These are phyloP conservation scores for Nomada fabriciana DNA, from an alignment of 2,888 invertebrate genomes.

Conservation along the genomic window DNA sequence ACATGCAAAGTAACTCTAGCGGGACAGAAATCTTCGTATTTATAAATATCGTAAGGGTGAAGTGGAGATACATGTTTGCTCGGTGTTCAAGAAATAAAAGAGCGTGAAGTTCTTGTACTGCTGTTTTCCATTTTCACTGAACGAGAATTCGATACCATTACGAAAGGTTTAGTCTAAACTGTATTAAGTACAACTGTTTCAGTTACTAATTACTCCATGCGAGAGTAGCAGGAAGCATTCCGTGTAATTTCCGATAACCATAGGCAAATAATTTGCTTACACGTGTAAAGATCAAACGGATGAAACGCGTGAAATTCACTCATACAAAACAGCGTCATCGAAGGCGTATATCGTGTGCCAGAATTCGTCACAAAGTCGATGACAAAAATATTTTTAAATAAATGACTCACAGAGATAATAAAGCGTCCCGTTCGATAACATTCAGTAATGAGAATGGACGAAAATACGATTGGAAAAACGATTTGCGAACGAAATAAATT, in stretches of 20 bases:
- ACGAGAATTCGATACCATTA: neutral
- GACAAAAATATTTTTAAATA: constrained; percentile 39
- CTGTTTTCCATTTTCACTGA: neutral
- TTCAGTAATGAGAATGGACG: neutral
- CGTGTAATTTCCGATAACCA: neutral
- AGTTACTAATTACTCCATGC: neutral
- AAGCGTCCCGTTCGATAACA: neutral
- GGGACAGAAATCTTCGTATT: neutral
- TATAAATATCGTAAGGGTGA: neutral
- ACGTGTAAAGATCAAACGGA: constrained; percentile 31
- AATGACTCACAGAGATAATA: constrained; percentile 13
- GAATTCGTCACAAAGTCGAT: constrained; percentile 9
- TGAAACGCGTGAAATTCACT: neutral
- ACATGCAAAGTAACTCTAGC: neutral
- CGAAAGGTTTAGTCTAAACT: neutral
- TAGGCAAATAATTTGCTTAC: constrained; percentile 30
- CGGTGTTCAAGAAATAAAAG: constrained; percentile 1
- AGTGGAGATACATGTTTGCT: neutral
- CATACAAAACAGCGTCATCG: neutral
- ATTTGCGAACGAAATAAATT: neutral
- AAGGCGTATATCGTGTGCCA: constrained; percentile 29
- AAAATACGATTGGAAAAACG: neutral
- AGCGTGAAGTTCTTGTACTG: neutral
- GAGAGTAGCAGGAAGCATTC: neutral
- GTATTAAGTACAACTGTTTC: constrained; percentile 1